Evolutionary conservation across 2,113 vertebrate species (phyloP), one percentile per base, ranked within the genome.

Genomic region (Brevimyrus niger): DNA sequence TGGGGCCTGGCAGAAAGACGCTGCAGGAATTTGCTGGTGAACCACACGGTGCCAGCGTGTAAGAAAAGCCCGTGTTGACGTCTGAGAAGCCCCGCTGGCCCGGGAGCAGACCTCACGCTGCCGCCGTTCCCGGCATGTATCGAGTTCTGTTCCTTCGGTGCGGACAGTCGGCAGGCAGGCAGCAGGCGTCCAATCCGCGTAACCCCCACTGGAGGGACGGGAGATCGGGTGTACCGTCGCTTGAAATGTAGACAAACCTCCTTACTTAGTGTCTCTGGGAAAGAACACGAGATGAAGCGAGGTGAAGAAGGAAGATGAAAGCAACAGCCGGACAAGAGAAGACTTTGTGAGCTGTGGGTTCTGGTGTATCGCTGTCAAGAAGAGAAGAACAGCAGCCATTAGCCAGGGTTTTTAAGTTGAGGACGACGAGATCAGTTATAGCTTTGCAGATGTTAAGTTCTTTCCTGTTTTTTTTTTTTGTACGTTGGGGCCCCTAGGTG

Each of bases 81-180:
- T 46, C 23, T 47, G 21, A 47, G 48, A 89, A 35, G 21, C 51
- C 8, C 19, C 23, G 53, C 19, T 27, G 23, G 5, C 11, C 23
- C 23, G 13, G 88, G 80, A 9, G 21, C 50, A n/a, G 88, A 19
- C 27, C 21, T 47, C 65, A 21, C 61, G 51, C 44, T n/a, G 51
- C 51, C 9, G n/a, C 35, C 42, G 65, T 44, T 65, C 87, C 51
- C 58, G 51, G 65, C 46, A 58, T 46, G 44, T 88, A 87, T 86
- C 69, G 8, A 10, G 47, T 58, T 89, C 53, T 73, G 27, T 31
- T 44, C 15, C 42, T 50, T 27, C n/a, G 31, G 19, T 13, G 85
- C 35, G 73, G 73, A 84, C n/a, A 84, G 89, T 21, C 38, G 6
- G 27, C 17, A 7, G 87, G 88, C 90, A 92, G 90, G 93, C 65